Conservation (phyloP, 2,113 vertebrate genomes). For the Sceloporus undulatus region DNA sequence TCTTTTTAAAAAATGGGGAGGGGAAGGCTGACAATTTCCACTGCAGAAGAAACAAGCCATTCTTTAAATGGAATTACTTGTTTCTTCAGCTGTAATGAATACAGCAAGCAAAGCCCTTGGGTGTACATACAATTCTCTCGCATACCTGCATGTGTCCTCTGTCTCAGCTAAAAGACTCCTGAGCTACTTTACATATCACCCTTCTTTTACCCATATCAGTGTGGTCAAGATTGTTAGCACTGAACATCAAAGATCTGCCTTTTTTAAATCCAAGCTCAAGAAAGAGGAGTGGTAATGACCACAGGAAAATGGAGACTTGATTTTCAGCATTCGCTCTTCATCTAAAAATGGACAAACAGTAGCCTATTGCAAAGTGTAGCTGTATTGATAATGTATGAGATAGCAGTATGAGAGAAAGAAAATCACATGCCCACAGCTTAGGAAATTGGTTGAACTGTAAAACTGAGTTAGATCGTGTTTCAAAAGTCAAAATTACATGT, state of each 20-base stretch:
- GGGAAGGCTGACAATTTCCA: not conserved
- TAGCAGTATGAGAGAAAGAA: not conserved
- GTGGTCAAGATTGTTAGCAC: constrained; percentile 28
- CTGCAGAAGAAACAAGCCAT: not conserved
- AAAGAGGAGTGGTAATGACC: not conserved
- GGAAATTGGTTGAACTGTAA: not conserved
- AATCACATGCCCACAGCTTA: not conserved
- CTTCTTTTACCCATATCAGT: constrained; percentile 36
- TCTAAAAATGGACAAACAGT: not conserved
- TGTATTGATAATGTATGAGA: no score
- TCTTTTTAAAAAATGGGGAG: no score
- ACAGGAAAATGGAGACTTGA: not conserved
- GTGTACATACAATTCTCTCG: not conserved
- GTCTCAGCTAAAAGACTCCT: constrained; percentile 23
- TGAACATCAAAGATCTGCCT: not conserved
- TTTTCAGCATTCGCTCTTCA: not conserved
- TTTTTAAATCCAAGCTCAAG: not conserved
- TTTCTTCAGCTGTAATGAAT: not conserved
- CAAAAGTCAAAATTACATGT: constrained; percentile 22
- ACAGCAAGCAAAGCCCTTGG: not conserved
- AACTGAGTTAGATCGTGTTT: not conserved
- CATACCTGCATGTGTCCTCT: not conserved
- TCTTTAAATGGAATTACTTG: not conserved
- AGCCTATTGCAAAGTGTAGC: not conserved
- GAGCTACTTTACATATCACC: not conserved